A percentile compares a stretch with the other conserved stretches of the same genome.
These are phyloP conservation scores for Cisticola juncidis DNA, from an alignment of 2,113 vertebrate genomes.

Conservation along the genomic window DNA sequence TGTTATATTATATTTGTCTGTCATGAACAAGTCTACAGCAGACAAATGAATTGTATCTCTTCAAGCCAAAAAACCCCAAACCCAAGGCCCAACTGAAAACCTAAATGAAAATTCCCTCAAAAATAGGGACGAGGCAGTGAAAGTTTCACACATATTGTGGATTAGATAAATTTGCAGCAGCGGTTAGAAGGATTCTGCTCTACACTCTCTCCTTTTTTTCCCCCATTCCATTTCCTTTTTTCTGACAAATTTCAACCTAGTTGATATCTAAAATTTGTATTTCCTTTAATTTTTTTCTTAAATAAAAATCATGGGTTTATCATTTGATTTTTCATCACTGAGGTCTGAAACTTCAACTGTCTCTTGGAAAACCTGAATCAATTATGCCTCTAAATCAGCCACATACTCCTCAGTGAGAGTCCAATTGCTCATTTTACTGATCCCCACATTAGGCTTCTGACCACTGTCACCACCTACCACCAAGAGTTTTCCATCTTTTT, in stretches of 20 bases:
- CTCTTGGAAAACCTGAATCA: neutral
- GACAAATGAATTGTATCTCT: slow-evolving; percentile 1
- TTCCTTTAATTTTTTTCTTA: neutral
- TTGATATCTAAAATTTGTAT: neutral
- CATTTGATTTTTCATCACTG: neutral
- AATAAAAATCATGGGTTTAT: neutral
- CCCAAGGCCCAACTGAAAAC: neutral
- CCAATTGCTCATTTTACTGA: neutral
- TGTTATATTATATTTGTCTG: slow-evolving; percentile 41
- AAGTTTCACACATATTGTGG: neutral
- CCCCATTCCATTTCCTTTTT: neutral
- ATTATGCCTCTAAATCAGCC: neutral
- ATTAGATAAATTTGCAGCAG: neutral
- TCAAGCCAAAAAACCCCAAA: neutral
- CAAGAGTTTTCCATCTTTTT: neutral
- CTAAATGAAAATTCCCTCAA: neutral
- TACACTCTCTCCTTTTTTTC: neutral
- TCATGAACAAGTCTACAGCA: neutral
- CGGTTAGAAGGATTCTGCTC: neutral
- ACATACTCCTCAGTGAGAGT: neutral
- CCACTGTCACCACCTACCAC: neutral
- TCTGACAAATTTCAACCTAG: neutral
- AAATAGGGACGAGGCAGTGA: neutral
- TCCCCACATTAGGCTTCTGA: neutral
- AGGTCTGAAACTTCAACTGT: neutral